phyloP scores from a whole-genome alignment of 2,888 invertebrate species.

The Hypsopygia costalis region DNA sequence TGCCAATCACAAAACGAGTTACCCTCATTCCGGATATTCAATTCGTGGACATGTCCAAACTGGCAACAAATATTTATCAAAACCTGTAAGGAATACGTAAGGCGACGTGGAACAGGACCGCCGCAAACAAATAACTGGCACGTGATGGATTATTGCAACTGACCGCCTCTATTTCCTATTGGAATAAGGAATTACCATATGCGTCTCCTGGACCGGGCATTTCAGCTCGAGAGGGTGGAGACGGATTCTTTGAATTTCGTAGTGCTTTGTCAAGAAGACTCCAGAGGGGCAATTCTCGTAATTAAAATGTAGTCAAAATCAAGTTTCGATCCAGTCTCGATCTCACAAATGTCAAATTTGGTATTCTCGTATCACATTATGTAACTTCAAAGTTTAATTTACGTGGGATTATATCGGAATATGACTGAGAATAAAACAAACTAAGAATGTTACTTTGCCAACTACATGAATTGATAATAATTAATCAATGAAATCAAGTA shows the following conservation, averaged over 20 bases:
- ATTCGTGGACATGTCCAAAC: conserved; percentile 73
- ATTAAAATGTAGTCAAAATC: too few species aligned
- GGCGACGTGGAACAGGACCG: conserved; percentile 72
- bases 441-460: too few species aligned
- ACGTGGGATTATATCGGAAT: too few species aligned
- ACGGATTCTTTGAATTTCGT: conserved; percentile 12
- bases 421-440: too few species aligned
- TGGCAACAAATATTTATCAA: conserved; percentile 79
- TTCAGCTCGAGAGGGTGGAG: conserved; percentile 36
- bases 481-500: too few species aligned
- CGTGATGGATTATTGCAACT: conserved; percentile 79
- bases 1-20: conserved; percentile 63
- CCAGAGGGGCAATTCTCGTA: too few species aligned
- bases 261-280: too few species aligned
- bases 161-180: conserved; percentile 79
- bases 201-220: conserved; percentile 59
- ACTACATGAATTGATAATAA: too few species aligned
- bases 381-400: too few species aligned
- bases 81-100: conserved; percentile 79
- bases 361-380: too few species aligned
- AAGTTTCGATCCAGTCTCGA: too few species aligned
- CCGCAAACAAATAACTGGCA: conserved; percentile 58
- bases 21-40: conserved; percentile 68
- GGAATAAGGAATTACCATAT: conserved; percentile 80
- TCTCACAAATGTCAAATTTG: too few species aligned